Conservation (phyloP, 37 sponge, comb jelly and placozoan genomes). For the Ianthella basta region DNA sequence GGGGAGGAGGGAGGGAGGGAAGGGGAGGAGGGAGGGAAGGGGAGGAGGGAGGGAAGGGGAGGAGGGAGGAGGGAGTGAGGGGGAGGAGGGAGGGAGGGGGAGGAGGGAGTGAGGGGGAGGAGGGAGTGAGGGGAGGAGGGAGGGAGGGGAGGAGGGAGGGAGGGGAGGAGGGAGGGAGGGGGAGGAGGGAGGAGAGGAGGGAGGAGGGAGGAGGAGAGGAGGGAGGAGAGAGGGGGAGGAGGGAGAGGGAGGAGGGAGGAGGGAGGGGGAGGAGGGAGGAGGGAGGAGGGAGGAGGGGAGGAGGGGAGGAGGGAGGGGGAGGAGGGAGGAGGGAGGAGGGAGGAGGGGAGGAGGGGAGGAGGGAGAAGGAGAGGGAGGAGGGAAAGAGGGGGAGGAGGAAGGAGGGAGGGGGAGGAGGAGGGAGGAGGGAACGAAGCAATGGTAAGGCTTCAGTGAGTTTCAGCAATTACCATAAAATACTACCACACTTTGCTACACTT, state of each 20-base stretch:
- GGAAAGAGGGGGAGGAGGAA: not conserved
- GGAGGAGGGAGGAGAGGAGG: not conserved
- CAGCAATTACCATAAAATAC: no score
- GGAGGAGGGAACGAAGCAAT: not conserved
- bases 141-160: slow-evolving; percentile 10
- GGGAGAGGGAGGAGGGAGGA: slow-evolving; percentile 44
- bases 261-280: slow-evolving; percentile 21
- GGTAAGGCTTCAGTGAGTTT: not conserved
- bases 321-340: not conserved
- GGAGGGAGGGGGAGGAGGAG: not conserved
- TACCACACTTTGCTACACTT: no score
- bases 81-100: not conserved
- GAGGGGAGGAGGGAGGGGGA: slow-evolving; percentile 9
- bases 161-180: not conserved
- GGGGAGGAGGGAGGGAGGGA: not conserved
- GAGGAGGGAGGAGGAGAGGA: not conserved
- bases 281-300: slow-evolving; percentile 2
- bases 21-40: not conserved
- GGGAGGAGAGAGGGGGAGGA: not conserved
- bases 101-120: slow-evolving; percentile 18
- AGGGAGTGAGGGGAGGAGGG: slow-evolving; percentile 27
- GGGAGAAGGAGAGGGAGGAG: not conserved
- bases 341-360: not conserved
- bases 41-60: not conserved
- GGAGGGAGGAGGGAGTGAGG: not conserved